Percentiles rank a stretch among this genome's conserved stretches.
Conservation (phyloP, 2,113 vertebrate genomes). For the Lethenteron reissneri region DNA sequence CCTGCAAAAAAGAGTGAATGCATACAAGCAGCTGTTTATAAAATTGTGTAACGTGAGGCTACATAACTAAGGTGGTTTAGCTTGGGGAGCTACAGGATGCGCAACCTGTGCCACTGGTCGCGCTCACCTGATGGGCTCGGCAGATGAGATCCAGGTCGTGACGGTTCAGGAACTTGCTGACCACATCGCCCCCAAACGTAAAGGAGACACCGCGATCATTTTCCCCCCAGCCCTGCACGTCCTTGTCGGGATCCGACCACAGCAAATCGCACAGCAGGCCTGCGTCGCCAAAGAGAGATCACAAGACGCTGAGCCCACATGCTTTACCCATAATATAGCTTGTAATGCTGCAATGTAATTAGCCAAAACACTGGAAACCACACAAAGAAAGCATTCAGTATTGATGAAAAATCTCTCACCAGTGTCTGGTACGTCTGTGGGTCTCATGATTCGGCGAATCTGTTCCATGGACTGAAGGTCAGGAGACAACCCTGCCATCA, state of each 20-base stretch:
- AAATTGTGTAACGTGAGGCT: too few species aligned
- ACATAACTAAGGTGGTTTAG: too few species aligned
- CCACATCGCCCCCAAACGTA: conserved; percentile 90
- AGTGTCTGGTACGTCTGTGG: conserved; percentile 88
- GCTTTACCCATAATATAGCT: too few species aligned
- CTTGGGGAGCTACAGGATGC: too few species aligned
- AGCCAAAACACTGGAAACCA: too few species aligned
- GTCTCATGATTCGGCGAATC: conserved; percentile 91
- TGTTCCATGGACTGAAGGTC: conserved; percentile 99
- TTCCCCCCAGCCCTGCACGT: conserved; percentile 95
- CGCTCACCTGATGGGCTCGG: conserved; percentile 75
- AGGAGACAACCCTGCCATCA: conserved; percentile 58
- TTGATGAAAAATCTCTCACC: conserved; percentile 22
- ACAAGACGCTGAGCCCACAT: too few species aligned
- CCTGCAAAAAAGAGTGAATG: not conserved
- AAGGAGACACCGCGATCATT: conserved; percentile 95
- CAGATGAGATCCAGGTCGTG: conserved; percentile 97
- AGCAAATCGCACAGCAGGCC: conserved; percentile 86
- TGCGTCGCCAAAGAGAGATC: conserved; percentile 15
- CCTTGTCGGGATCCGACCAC: conserved; percentile 97
- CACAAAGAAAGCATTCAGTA: too few species aligned
- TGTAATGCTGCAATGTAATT: too few species aligned
- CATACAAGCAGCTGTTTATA: too few species aligned
- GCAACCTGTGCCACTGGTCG: too few species aligned
- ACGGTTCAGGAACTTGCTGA: conserved; percentile 98